phyloP scores from a whole-genome alignment of 2,113 vertebrate species.

The Anoura caudifer region DNA sequence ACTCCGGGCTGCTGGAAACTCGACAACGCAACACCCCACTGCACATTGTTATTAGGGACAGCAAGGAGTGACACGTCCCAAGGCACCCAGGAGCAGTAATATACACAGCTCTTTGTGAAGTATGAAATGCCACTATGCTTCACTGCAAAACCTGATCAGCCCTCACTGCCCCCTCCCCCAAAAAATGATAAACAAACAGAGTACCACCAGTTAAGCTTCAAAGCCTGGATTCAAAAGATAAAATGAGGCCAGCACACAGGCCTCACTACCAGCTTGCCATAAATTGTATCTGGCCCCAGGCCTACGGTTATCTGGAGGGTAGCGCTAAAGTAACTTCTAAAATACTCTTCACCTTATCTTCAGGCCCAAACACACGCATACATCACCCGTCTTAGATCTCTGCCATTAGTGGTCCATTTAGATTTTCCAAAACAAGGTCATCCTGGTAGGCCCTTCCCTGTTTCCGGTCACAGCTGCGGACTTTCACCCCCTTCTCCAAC shows the following conservation, averaged over 20 bases:
- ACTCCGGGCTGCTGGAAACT: background rate
- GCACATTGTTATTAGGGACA: background rate
- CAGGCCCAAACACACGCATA: constrained; percentile 44
- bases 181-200: constrained; percentile 33
- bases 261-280: constrained; percentile 46
- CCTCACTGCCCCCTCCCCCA: background rate
- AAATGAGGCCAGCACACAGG: constrained; percentile 37
- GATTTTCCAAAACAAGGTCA: constrained; percentile 71
- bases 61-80: background rate
- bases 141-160: background rate
- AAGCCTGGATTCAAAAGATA: constrained; percentile 54
- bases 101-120: background rate
- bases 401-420: constrained; percentile 60
- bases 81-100: background rate
- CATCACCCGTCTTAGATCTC: constrained; percentile 55
- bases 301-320: constrained; percentile 59
- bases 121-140: background rate
- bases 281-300: constrained; percentile 60
- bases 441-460: background rate
- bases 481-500: constrained; percentile 41
- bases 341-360: constrained; percentile 69
- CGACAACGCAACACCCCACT: background rate
- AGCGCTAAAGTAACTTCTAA: constrained; percentile 67
- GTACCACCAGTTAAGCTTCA: constrained; percentile 38
- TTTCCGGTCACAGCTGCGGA: constrained; percentile 55